phyloP scores from a whole-genome alignment of 2,888 invertebrate species.

The Poecilus cupreus region DNA sequence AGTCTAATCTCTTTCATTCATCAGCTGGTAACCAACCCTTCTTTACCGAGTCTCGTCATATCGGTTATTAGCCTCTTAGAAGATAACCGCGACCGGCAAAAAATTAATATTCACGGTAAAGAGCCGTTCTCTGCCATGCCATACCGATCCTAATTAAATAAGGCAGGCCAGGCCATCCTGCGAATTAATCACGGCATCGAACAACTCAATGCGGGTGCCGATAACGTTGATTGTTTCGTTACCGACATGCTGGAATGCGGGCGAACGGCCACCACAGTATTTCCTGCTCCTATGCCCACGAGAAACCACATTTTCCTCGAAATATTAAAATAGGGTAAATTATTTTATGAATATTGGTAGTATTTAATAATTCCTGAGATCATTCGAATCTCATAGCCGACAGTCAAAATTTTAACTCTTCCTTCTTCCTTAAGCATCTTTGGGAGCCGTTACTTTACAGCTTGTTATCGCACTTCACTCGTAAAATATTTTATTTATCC shows the following conservation, averaged over 20 bases:
- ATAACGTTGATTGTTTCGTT: slow-evolving; percentile 27
- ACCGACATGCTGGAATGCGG: slow-evolving; percentile 19
- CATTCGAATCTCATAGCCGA: too few relatives aligned
- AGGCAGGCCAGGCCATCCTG: slow-evolving; percentile 12
- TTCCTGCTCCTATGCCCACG: neutral
- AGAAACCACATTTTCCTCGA: neutral
- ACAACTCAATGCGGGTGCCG: slow-evolving; percentile 35
- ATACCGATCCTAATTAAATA: slow-evolving; percentile 49
- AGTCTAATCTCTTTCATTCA: neutral
- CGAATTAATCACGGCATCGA: slow-evolving; percentile 37
- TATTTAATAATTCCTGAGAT: too few relatives aligned
- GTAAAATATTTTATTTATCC: too few relatives aligned
- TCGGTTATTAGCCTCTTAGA: slow-evolving; percentile 6
- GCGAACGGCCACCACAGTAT: neutral
- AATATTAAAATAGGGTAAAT: too few relatives aligned
- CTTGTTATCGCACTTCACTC: too few relatives aligned
- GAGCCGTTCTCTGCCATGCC: neutral
- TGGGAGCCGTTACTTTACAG: too few relatives aligned
- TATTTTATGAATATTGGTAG: too few relatives aligned
- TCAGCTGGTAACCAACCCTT: neutral
- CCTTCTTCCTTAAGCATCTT: too few relatives aligned
- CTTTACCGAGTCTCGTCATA: neutral
- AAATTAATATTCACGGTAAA: slow-evolving; percentile 36
- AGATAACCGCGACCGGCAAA: slow-evolving; percentile 1
- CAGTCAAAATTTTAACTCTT: too few relatives aligned